Percentiles rank a stretch among this genome's conserved stretches.
phyloP scores from a whole-genome alignment of 2,113 vertebrate species.

The Hypomesus transpacificus region DNA sequence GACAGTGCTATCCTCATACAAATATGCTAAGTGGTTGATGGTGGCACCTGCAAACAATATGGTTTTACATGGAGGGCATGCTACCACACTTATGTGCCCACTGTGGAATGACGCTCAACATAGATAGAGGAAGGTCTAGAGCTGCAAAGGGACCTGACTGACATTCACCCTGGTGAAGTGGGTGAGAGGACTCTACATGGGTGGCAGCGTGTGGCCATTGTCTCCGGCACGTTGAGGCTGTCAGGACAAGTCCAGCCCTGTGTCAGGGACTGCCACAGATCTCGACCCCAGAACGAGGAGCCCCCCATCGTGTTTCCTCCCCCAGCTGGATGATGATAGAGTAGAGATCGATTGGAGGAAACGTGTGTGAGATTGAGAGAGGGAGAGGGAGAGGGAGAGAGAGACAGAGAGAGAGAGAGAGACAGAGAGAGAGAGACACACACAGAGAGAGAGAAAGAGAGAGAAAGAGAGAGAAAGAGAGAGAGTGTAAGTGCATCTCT shows the following conservation, averaged over 20 bases:
- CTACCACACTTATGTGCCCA: constrained; percentile 21
- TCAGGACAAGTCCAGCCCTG: constrained; percentile 44
- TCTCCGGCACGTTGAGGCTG: constrained; percentile 47
- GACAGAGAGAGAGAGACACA: not conserved
- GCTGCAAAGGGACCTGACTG: constrained; percentile 46
- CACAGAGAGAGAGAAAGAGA: not conserved
- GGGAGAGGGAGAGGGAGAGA: not conserved
- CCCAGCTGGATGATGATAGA: not conserved
- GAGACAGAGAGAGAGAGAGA: not conserved
- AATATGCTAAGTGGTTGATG: too few species aligned
- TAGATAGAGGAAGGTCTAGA: constrained; percentile 54
- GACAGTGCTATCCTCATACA: too few species aligned
- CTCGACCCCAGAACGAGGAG: constrained; percentile 17
- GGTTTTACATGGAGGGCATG: constrained; percentile 17
- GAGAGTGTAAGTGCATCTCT: too few species aligned
- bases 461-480: not conserved
- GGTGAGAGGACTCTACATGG: constrained; percentile 46
- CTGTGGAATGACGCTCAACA: constrained; percentile 36
- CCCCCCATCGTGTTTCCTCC: not conserved
- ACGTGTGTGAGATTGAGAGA: not conserved
- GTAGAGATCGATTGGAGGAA: not conserved
- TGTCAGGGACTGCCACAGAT: constrained; percentile 36
- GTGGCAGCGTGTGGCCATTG: constrained; percentile 53
- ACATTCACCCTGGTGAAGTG: constrained; percentile 56
- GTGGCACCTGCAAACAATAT: too few species aligned